Conservation (phyloP, 2,113 vertebrate species). For the Bambusicola thoracicus region DNA sequence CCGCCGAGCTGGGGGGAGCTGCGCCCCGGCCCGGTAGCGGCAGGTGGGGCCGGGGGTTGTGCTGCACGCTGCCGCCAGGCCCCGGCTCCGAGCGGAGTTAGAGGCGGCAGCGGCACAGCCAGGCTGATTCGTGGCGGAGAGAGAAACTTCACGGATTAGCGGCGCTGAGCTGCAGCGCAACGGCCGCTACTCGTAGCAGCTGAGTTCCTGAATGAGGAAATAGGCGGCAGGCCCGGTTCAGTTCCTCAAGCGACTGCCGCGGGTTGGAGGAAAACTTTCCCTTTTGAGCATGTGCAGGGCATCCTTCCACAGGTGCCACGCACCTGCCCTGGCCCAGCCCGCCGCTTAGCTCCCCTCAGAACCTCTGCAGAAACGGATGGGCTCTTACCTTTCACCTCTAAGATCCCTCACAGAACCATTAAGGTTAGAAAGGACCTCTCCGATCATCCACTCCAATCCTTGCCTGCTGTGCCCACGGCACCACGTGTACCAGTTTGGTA, state of each 20-base stretch:
- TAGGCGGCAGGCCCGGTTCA: fast-evolving
- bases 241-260: fast-evolving
- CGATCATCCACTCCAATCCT: too few relatives aligned
- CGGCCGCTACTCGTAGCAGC: neutral
- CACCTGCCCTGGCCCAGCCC: neutral
- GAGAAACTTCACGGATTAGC: fast-evolving
- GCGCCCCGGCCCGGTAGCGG: too few relatives aligned
- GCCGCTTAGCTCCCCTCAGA: neutral
- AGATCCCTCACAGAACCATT: too few relatives aligned
- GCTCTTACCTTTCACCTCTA: too few relatives aligned
- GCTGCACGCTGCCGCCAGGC: neutral
- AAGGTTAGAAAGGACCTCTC: too few relatives aligned
- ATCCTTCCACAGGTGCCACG: neutral
- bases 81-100: neutral
- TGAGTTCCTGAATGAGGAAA: neutral
- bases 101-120: too few relatives aligned
- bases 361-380: too few relatives aligned
- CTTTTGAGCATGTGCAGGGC: neutral
- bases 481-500: too few relatives aligned
- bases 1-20: neutral
- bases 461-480: too few relatives aligned
- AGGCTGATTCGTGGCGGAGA: fast-evolving
- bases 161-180: fast-evolving
- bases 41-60: neutral
- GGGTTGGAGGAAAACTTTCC: neutral